Percentiles rank a stretch among this genome's conserved stretches.
phyloP scores from a whole-genome alignment of 2,888 invertebrate species.

The Dugesia japonica region DNA sequence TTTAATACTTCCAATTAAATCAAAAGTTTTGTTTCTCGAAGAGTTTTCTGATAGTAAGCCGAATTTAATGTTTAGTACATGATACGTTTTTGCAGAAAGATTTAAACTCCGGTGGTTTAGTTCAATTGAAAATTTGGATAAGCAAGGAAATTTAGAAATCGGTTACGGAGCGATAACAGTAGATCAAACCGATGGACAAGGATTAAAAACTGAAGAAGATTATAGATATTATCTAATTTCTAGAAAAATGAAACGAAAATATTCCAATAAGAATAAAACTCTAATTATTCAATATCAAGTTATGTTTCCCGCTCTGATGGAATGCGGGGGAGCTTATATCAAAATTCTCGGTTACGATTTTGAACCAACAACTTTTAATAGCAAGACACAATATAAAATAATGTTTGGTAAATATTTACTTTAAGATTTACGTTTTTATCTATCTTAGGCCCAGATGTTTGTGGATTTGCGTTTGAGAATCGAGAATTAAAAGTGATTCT shows the following conservation, averaged over 20 bases:
- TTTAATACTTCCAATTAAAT: too few species aligned
- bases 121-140: neutral
- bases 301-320: neutral
- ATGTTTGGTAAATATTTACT: neutral
- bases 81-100: neutral
- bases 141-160: neutral
- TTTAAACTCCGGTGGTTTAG: neutral
- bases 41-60: neutral
- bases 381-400: neutral
- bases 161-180: neutral
- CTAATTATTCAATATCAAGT: neutral
- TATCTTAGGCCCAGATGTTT: neutral
- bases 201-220: neutral
- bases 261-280: neutral
- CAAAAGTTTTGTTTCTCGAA: neutral
- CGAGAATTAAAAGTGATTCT: neutral
- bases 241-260: neutral
- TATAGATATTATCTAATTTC: neutral
- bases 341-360: neutral
- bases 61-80: neutral
- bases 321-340: neutral
- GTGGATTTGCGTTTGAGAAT: neutral
- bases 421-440: too few species aligned
- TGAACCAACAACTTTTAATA: neutral
- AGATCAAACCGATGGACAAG: neutral